phyloP scores from a whole-genome alignment of 2,113 vertebrate genomes.

The Muscicapa adusta region DNA sequence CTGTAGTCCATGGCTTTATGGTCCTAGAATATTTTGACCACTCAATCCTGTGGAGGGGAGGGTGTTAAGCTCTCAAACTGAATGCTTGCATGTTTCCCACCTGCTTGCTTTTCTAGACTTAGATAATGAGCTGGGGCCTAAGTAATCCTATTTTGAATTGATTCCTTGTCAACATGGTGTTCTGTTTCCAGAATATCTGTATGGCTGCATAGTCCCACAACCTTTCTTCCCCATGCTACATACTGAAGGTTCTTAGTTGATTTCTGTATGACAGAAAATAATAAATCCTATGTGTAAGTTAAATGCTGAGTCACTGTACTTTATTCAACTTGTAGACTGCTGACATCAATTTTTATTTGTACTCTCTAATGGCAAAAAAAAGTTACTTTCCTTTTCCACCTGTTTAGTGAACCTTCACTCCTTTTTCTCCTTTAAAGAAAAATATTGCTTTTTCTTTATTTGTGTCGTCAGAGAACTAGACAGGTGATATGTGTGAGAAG shows the following conservation, averaged over 20 bases:
- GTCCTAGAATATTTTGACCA: neutral
- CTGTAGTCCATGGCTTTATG: neutral
- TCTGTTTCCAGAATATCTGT: constrained; percentile 37
- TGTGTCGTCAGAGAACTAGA: neutral
- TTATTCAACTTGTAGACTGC: neutral
- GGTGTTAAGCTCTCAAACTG: neutral
- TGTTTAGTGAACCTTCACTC: neutral
- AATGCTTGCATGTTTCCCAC: constrained; percentile 37
- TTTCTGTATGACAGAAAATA: constrained; percentile 51
- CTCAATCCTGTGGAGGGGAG: neutral
- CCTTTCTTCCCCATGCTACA: neutral
- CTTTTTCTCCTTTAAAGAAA: neutral
- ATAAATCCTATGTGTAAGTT: constrained; percentile 37
- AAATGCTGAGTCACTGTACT: constrained; percentile 23
- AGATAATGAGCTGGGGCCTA: neutral
- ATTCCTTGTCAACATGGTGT: neutral
- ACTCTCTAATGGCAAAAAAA: neutral
- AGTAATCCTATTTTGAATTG: neutral
- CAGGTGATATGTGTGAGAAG: neutral
- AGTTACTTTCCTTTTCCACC: neutral
- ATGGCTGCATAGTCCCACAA: neutral
- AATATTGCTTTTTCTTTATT: neutral
- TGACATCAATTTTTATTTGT: neutral
- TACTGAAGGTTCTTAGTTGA: neutral
- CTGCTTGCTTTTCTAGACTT: neutral